Evolutionary conservation across 92 coral and sea anemone genomes (phyloP).

Genomic region (Bergia sp.): DNA sequence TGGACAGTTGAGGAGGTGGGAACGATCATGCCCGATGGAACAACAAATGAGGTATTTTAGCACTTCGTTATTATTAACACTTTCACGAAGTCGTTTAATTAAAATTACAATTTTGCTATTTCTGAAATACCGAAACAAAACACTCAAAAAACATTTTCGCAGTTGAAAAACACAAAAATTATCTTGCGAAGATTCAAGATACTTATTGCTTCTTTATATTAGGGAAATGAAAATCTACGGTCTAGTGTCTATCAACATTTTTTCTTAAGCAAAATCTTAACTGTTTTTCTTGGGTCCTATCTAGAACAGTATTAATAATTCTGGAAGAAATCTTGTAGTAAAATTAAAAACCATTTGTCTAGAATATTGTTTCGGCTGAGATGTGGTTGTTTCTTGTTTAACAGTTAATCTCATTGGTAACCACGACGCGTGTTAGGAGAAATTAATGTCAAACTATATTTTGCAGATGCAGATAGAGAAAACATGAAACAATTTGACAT

Average conservation of each 20-base stretch:
- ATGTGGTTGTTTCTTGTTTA: not conserved
- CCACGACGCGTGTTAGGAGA: not conserved
- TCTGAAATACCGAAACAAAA: not conserved
- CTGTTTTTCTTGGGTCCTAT: not conserved
- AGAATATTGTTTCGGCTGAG: too few relatives aligned
- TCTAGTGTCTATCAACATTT: too few relatives aligned
- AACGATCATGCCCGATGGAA: not conserved
- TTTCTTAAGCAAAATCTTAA: not conserved
- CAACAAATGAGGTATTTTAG: conserved; percentile 2
- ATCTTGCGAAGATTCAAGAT: not conserved
- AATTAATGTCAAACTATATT: too few relatives aligned
- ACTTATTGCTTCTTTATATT: too few relatives aligned
- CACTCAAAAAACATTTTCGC: not conserved
- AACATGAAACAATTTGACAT: too few relatives aligned
- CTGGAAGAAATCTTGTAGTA: not conserved
- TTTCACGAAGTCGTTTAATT: not conserved
- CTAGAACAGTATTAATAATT: too few relatives aligned
- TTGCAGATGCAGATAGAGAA: not conserved
- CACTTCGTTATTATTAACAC: not conserved
- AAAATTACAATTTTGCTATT: too few relatives aligned
- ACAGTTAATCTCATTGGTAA: not conserved
- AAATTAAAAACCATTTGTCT: too few relatives aligned
- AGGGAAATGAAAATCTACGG: not conserved
- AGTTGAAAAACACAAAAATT: too few relatives aligned
- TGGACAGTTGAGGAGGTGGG: conserved; percentile 25